Evolutionary conservation across 2,888 invertebrate genomes (phyloP).

Genomic region (Heliconius ethilla): DNA sequence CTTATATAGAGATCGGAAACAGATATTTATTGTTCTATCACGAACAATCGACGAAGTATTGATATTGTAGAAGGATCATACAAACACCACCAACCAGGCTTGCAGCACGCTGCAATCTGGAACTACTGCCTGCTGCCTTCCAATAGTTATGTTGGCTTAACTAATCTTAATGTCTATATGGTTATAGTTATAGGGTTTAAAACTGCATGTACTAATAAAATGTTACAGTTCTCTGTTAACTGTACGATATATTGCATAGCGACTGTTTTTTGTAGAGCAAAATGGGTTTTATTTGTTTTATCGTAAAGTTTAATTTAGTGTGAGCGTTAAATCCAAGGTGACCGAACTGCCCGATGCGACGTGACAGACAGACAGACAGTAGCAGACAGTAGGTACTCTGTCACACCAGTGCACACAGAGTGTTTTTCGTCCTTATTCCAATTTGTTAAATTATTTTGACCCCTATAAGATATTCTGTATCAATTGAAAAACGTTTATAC

Average conservation of each 20-base stretch:
- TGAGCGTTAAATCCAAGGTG: conserved; percentile 28
- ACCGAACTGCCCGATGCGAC: conserved; percentile 33
- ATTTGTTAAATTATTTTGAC: conserved; percentile 13
- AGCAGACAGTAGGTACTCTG: neutral
- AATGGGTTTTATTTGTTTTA: neutral
- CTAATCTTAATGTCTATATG: neutral
- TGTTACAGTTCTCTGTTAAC: neutral
- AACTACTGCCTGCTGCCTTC: neutral
- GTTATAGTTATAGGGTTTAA: neutral
- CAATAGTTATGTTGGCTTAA: neutral
- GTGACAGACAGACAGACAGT: conserved; percentile 27
- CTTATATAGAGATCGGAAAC: neutral
- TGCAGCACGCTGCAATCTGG: conserved; percentile 34
- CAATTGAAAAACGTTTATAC: neutral
- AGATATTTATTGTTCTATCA: neutral
- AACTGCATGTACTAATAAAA: neutral
- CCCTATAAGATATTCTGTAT: neutral
- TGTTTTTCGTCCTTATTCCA: conserved; percentile 7
- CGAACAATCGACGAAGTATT: neutral
- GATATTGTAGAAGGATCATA: conserved; percentile 5
- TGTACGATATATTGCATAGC: conserved; percentile 20
- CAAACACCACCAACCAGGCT: conserved; percentile 16
- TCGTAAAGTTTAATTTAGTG: neutral
- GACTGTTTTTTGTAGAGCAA: conserved; percentile 5
- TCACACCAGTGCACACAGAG: neutral